Percentiles rank a stretch among this genome's conserved stretches.
Conservation (phyloP, 2,888 invertebrate species). For the Rhamphomyia laevipes region DNA sequence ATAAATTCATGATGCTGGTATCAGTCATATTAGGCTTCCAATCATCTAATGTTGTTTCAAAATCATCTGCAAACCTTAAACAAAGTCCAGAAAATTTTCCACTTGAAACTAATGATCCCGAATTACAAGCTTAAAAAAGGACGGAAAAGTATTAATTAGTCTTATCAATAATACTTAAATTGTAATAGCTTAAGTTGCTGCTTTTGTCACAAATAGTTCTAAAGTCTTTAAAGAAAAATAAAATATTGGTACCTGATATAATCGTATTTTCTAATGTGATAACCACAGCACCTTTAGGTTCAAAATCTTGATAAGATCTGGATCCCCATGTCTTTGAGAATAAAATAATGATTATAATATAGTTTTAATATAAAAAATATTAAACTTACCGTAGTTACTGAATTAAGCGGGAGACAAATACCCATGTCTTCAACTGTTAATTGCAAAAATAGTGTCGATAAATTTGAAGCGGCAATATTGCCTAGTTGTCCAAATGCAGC, state of each 20-base stretch:
- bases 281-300: constrained; percentile 83
- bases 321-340: constrained; percentile 47
- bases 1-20: constrained; percentile 72
- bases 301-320: constrained; percentile 56
- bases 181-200: no score
- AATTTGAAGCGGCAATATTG: constrained; percentile 62
- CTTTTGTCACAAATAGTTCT: no score
- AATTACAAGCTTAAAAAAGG: constrained; percentile 70
- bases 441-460: constrained; percentile 85
- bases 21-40: constrained; percentile 88
- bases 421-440: constrained; percentile 94
- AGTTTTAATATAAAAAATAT: background rate
- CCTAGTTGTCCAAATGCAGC: constrained; percentile 69
- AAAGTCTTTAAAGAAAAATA: no score
- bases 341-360: background rate
- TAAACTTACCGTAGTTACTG: constrained; percentile 51
- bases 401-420: constrained; percentile 84
- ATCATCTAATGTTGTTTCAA: constrained; percentile 91
- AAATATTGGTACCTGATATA: constrained; percentile 51
- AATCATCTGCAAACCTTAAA: constrained; percentile 92
- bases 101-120: constrained; percentile 90
- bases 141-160: background rate
- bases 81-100: constrained; percentile 85
- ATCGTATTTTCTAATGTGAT: constrained; percentile 94
- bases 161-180: background rate